Evolutionary conservation across 2,113 vertebrate species (phyloP).

Genomic region (Bettongia penicillata): DNA sequence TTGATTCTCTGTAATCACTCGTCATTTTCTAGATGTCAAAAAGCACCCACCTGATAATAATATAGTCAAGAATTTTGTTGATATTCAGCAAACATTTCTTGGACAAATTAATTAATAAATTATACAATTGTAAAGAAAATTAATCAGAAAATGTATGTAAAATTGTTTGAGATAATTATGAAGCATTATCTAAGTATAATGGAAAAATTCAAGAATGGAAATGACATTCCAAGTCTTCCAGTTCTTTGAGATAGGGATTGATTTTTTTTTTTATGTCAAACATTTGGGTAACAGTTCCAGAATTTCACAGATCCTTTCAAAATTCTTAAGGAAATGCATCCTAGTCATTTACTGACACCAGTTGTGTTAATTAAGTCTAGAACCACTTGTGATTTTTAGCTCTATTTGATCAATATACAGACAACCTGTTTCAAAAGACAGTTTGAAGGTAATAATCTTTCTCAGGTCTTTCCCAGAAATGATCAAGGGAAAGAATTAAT

Average conservation of each 20-base stretch:
- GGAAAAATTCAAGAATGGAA: not conserved
- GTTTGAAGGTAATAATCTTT: not conserved
- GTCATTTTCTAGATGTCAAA: not conserved
- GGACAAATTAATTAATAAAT: not conserved
- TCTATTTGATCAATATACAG: not conserved
- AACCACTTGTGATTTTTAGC: not conserved
- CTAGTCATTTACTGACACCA: not conserved
- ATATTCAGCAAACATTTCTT: not conserved
- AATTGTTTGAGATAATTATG: not conserved
- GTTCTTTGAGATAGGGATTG: not conserved
- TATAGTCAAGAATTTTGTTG: not conserved
- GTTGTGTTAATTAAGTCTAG: not conserved
- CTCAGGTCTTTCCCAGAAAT: not conserved
- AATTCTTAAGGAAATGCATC: not conserved
- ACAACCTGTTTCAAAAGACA: constrained; percentile 9
- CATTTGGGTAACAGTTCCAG: not conserved
- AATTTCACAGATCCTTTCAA: not conserved
- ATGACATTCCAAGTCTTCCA: not conserved
- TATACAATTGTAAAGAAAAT: not conserved
- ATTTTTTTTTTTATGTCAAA: not conserved
- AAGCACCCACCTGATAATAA: not conserved
- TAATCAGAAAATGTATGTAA: not conserved
- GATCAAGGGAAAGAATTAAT: not conserved
- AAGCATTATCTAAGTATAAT: not conserved
- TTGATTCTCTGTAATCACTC: not conserved